Conservation (phyloP, 2,797 vertebrate species). For the Danio kyathit region DNA sequence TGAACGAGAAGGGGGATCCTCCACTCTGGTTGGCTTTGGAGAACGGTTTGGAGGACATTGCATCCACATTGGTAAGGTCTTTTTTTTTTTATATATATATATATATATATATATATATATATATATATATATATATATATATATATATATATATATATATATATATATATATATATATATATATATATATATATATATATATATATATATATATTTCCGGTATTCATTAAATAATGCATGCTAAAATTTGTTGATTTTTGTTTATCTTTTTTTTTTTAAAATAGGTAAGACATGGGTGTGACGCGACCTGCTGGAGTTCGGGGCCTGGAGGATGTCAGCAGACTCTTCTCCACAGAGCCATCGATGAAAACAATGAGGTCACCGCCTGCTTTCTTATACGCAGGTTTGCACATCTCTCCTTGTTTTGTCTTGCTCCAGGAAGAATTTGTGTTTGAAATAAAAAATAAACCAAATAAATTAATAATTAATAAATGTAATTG, state of each 20-base stretch:
- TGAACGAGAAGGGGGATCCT: constrained; percentile 92
- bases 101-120: too few relatives aligned
- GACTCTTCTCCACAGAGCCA: constrained; percentile 93
- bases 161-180: too few relatives aligned
- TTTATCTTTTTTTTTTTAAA: neutral
- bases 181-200: too few relatives aligned
- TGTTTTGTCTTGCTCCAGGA: neutral
- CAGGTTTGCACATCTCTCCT: constrained; percentile 80
- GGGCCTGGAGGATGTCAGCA: constrained; percentile 93
- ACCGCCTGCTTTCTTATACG: constrained; percentile 95
- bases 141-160: too few relatives aligned
- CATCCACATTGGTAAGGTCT: constrained; percentile 94
- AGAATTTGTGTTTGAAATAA: neutral
- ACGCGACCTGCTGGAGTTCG: constrained; percentile 91
- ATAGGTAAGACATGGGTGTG: constrained; percentile 96
- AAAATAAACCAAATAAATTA: neutral
- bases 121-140: too few relatives aligned
- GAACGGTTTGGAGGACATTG: constrained; percentile 92
- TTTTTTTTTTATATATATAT: neutral
- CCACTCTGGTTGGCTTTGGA: constrained; percentile 94
- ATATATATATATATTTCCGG: too few relatives aligned
- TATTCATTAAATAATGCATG: neutral
- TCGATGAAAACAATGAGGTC: constrained; percentile 94
- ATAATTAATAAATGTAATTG: too few relatives aligned
- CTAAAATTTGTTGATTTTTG: neutral